Conservation (phyloP, 2,113 vertebrate species). For the Rhea pennata region DNA sequence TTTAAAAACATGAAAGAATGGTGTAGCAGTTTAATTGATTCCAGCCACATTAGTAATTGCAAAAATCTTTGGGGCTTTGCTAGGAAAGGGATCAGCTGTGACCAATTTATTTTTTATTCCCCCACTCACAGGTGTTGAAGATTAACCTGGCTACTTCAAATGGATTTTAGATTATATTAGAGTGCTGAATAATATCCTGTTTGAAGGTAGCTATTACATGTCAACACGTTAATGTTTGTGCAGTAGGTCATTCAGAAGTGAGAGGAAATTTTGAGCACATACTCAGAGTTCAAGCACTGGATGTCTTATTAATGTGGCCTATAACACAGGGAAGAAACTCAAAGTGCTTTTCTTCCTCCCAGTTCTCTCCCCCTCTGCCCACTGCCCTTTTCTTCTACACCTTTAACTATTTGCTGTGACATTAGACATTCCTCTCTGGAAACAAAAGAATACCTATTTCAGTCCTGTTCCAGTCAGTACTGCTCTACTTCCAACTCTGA, state of each 20-base stretch:
- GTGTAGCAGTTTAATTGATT: slow-evolving; percentile 11
- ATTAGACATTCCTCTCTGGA: not conserved
- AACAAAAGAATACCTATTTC: not conserved
- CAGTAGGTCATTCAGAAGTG: slow-evolving; percentile 58
- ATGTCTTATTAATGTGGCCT: not conserved
- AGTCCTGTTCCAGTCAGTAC: not conserved
- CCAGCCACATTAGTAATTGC: not conserved
- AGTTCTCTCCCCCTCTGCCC: not conserved
- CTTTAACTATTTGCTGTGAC: not conserved
- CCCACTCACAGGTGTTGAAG: slow-evolving; percentile 15
- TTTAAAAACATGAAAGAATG: not conserved
- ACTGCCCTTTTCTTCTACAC: not conserved
- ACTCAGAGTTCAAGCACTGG: slow-evolving; percentile 25
- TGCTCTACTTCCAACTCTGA: not conserved
- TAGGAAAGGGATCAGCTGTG: slow-evolving; percentile 6
- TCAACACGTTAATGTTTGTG: slow-evolving; percentile 61
- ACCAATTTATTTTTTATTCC: slow-evolving; percentile 59
- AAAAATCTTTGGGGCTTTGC: slow-evolving; percentile 8
- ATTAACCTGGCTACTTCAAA: slow-evolving; percentile 61
- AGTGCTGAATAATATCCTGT: slow-evolving; percentile 61
- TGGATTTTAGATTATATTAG: slow-evolving; percentile 43
- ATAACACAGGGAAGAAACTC: not conserved
- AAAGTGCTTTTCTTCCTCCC: not conserved
- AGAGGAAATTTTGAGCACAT: slow-evolving; percentile 66
- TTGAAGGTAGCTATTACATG: slow-evolving; percentile 31